Conservation (phyloP, 1,140 invertebrate genomes). For the Aphelinus atriplicis region DNA sequence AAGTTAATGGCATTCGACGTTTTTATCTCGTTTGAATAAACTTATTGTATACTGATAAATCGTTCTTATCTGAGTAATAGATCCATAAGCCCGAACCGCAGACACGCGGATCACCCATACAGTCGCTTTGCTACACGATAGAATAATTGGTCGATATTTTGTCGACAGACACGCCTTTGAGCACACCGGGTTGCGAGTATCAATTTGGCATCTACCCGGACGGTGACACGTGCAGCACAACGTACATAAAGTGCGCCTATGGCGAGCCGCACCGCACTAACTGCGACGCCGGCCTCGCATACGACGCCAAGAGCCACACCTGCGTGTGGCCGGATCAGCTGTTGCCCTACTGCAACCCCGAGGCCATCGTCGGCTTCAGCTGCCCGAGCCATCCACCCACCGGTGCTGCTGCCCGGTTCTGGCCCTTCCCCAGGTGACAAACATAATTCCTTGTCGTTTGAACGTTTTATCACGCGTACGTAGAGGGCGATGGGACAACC, state of each 20-base stretch:
- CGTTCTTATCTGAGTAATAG: no score
- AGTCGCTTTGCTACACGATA: no score
- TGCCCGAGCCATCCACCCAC: conserved; percentile 84
- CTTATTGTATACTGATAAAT: no score
- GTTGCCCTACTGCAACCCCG: conserved; percentile 85
- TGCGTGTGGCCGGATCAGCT: conserved; percentile 95
- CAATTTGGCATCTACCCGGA: conserved; percentile 89
- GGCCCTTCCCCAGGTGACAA: conserved; percentile 79
- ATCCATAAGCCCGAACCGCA: no score
- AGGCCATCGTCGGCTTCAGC: conserved; percentile 85
- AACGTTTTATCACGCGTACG: no score
- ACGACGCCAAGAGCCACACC: conserved; percentile 86
- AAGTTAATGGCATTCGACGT: no score
- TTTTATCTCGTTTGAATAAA: no score
- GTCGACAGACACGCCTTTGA: conserved; percentile 78
- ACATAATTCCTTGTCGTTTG: neutral
- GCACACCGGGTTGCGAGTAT: conserved; percentile 84
- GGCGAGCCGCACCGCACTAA: conserved; percentile 81
- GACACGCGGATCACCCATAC: no score
- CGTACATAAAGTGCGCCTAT: conserved; percentile 86
- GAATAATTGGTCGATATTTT: neutral
- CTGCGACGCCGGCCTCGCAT: conserved; percentile 87
- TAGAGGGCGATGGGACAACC: no score
- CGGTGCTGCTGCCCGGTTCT: conserved; percentile 84
- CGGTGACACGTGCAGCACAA: conserved; percentile 81